These are phyloP conservation scores for Ypsolopha sequella DNA, from an alignment of 2,888 invertebrate species.

Conservation along the genomic window DNA sequence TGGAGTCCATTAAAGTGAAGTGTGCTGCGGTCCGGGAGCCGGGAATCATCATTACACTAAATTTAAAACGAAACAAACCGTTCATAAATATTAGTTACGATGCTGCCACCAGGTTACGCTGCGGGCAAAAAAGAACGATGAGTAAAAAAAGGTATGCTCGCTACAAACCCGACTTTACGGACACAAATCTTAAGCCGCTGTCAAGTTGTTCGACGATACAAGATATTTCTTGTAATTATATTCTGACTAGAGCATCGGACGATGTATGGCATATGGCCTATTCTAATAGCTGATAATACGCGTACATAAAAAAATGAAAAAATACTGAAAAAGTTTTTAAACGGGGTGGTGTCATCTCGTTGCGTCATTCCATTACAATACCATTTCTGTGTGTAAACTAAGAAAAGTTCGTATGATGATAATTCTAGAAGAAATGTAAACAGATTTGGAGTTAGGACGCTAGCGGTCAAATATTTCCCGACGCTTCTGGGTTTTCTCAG, in stretches of 20 bases:
- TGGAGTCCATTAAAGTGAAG: conserved; percentile 14
- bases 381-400: not conserved
- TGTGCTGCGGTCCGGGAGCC: conserved; percentile 20
- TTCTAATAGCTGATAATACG: conserved; percentile 1
- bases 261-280: not conserved
- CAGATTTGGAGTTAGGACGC: not conserved
- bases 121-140: conserved; percentile 24
- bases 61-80: conserved; percentile 53
- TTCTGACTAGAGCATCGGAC: not conserved
- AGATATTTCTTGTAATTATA: conserved; percentile 3
- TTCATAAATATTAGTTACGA: conserved; percentile 54
- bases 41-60: conserved; percentile 43
- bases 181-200: conserved; percentile 1
- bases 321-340: no score
- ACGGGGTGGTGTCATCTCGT: not conserved
- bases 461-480: not conserved
- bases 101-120: conserved; percentile 48
- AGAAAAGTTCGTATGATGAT: not conserved
- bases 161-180: not conserved
- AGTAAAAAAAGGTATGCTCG: conserved; percentile 4
- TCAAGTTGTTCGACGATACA: not conserved
- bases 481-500: not conserved
- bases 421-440: not conserved
- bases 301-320: no score
- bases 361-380: not conserved